phyloP scores from a whole-genome alignment of 2,113 vertebrate species.

The Pithys albifrons region DNA sequence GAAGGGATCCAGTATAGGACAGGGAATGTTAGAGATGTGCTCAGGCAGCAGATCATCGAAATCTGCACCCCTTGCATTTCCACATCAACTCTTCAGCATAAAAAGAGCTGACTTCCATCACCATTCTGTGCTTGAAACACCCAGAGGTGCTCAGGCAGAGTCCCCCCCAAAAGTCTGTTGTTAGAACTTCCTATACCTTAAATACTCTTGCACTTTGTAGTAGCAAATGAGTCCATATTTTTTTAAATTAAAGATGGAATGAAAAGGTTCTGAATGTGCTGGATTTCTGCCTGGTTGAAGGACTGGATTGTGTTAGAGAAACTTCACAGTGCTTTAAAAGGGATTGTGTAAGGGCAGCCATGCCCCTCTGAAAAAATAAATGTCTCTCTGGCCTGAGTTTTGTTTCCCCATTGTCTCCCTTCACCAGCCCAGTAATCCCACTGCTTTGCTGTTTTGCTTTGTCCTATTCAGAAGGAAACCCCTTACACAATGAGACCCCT shows the following conservation, averaged over 20 bases:
- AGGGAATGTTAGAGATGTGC: neutral
- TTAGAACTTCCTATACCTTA: neutral
- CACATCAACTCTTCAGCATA: accelerated
- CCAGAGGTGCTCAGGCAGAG: neutral
- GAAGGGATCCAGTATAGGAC: accelerated
- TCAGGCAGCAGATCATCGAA: neutral
- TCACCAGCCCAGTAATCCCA: conserved; percentile 57
- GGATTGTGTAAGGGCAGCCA: conserved; percentile 54
- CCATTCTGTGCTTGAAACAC: neutral
- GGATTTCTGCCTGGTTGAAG: conserved; percentile 50
- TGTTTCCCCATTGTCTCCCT: conserved; percentile 61
- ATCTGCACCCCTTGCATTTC: neutral
- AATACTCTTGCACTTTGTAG: neutral
- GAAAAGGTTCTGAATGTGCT: neutral
- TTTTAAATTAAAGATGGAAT: conserved; percentile 39
- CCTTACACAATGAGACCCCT: conserved; percentile 55
- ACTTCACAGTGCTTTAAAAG: conserved; percentile 27
- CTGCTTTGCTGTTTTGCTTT: conserved; percentile 37
- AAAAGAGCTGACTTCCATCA: neutral
- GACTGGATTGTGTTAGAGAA: conserved; percentile 46
- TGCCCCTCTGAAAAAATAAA: conserved; percentile 17
- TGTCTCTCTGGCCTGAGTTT: neutral
- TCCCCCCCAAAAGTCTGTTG: neutral
- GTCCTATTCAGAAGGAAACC: conserved; percentile 64
- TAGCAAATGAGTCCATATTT: neutral